Conservation (phyloP, 1,140 invertebrate species). For the Zaprionus vittiger region DNA sequence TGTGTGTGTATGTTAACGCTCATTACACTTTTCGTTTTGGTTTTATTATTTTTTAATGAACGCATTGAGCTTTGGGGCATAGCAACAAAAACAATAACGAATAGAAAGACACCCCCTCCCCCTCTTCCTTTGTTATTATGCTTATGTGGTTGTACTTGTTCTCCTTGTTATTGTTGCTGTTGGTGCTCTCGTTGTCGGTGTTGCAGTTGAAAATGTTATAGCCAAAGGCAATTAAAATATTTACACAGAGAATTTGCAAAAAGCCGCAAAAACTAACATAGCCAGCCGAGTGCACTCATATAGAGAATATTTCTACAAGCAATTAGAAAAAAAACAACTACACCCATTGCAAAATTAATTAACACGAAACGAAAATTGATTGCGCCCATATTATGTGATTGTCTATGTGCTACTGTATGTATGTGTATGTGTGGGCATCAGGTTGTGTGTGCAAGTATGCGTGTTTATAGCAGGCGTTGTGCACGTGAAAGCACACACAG, state of each 20-base stretch:
- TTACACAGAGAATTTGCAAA: conserved; percentile 63
- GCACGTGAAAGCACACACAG: conserved; percentile 68
- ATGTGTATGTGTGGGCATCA: too few relatives aligned
- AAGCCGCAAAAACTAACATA: conserved; percentile 44
- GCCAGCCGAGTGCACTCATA: conserved; percentile 41
- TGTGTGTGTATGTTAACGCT: conserved; percentile 47
- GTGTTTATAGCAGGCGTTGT: conserved; percentile 62
- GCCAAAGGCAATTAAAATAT: conserved; percentile 75
- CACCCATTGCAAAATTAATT: conserved; percentile 64
- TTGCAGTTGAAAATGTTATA: conserved; percentile 49
- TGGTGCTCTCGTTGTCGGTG: conserved; percentile 17
- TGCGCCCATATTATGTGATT: conserved; percentile 39
- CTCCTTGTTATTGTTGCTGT: conserved; percentile 13
- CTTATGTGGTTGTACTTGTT: conserved; percentile 28
- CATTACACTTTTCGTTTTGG: conserved; percentile 47
- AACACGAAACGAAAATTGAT: conserved; percentile 64
- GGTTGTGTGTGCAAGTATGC: conserved; percentile 1
- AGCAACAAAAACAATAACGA: conserved; percentile 28
- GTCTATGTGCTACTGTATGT: neutral
- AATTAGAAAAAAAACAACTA: conserved; percentile 22
- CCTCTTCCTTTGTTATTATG: conserved; percentile 36
- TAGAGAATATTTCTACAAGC: conserved; percentile 49
- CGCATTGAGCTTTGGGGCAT: conserved; percentile 42
- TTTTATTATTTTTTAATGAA: conserved; percentile 71
- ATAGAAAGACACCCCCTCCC: neutral